phyloP scores from a whole-genome alignment of 2,888 invertebrate genomes.

The Athalia cordata region DNA sequence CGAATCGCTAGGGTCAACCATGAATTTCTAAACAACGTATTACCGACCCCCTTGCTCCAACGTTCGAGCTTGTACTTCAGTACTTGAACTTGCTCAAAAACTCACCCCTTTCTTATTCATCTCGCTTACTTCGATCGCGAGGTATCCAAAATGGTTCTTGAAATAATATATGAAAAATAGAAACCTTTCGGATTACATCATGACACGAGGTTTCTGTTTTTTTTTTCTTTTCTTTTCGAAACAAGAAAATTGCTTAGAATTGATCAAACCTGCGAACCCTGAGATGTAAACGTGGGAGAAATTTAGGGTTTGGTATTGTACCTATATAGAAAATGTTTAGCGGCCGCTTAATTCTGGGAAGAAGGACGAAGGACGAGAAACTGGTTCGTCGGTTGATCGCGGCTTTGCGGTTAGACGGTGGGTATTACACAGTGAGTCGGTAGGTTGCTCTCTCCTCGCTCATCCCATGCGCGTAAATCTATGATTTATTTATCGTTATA shows the following conservation, averaged over 20 bases:
- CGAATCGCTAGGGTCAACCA: constrained; percentile 37
- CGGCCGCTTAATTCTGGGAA: background rate
- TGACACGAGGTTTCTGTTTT: no score
- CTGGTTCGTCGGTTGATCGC: constrained; percentile 42
- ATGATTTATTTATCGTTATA: constrained; percentile 41
- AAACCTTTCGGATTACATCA: no score
- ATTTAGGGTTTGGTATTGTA: background rate
- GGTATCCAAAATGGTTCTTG: background rate
- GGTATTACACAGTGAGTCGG: background rate
- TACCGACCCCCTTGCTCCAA: constrained; percentile 1
- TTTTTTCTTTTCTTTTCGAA: background rate
- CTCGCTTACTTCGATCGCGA: background rate
- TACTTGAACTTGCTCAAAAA: constrained; percentile 28
- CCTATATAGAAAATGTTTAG: background rate
- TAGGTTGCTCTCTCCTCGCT: background rate
- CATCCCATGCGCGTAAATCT: constrained; percentile 30
- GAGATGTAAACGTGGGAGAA: background rate
- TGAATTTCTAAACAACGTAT: constrained; percentile 39
- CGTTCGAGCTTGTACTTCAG: constrained; percentile 25
- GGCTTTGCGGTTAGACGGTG: constrained; percentile 37
- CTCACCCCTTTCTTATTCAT: constrained; percentile 4
- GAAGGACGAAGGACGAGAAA: constrained; percentile 30
- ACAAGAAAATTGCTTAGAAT: background rate
- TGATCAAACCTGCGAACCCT: background rate
- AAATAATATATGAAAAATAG: no score